Conservation (phyloP, 2,888 invertebrate species). For the Celastrina argiolus region DNA sequence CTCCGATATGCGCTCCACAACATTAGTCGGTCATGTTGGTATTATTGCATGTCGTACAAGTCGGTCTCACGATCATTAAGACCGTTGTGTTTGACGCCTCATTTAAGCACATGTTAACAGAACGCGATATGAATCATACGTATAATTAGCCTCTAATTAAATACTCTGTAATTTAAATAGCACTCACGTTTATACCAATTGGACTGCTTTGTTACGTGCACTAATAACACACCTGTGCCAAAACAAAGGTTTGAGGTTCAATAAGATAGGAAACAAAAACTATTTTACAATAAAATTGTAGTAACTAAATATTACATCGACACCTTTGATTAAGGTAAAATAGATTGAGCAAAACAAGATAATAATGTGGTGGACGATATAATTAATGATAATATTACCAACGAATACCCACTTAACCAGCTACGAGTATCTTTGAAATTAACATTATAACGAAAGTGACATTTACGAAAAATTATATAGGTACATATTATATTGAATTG, state of each 20-base stretch:
- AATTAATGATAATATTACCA: background rate
- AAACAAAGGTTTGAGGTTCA: background rate
- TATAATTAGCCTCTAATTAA: conserved; percentile 20
- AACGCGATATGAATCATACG: conserved; percentile 17
- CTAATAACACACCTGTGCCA: conserved; percentile 10
- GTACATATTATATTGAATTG: too few relatives aligned
- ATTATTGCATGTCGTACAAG: conserved; percentile 16
- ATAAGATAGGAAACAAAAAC: background rate
- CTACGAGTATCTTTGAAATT: too few relatives aligned
- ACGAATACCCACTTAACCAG: background rate
- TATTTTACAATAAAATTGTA: background rate
- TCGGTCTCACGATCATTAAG: conserved; percentile 16
- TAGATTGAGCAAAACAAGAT: background rate
- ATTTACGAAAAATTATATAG: too few relatives aligned
- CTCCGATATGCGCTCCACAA: background rate
- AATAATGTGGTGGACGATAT: background rate
- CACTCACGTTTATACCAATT: background rate
- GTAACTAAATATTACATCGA: background rate
- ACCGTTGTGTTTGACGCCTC: conserved; percentile 19
- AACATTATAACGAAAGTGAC: too few relatives aligned
- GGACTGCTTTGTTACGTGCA: background rate
- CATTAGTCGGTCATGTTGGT: background rate
- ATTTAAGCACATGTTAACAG: conserved; percentile 22
- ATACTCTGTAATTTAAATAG: conserved; percentile 18
- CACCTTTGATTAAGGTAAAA: background rate